phyloP scores from a whole-genome alignment of 1,140 invertebrate genomes.

The Drosophila punjabiensis region DNA sequence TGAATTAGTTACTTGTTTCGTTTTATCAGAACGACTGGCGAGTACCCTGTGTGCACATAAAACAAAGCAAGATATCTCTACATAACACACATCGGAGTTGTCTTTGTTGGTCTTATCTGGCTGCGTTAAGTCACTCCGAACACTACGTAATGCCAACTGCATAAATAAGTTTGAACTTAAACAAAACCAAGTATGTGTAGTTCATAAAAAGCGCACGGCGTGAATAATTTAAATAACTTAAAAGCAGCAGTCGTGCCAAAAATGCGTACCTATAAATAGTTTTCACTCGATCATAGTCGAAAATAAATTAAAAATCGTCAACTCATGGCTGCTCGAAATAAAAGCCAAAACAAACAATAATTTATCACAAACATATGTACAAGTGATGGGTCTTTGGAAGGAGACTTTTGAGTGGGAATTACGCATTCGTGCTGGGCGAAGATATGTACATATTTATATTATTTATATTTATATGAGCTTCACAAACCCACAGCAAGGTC shows the following conservation, averaged over 20 bases:
- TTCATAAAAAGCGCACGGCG: slow-evolving; percentile 2
- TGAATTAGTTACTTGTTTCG: background rate
- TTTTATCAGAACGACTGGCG: background rate
- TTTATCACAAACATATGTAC: slow-evolving; percentile 4
- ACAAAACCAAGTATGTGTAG: background rate
- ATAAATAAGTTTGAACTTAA: slow-evolving; percentile 7
- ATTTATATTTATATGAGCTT: slow-evolving; percentile 11
- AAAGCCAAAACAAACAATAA: slow-evolving; percentile 29
- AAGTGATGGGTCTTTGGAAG: background rate
- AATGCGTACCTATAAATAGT: slow-evolving; percentile 28
- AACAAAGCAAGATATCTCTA: background rate
- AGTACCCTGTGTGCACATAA: background rate
- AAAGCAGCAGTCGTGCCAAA: slow-evolving; percentile 20
- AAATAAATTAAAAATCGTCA: slow-evolving; percentile 37
- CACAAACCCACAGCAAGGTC: slow-evolving; percentile 3
- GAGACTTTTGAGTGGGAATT: slow-evolving; percentile 13
- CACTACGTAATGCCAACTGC: slow-evolving; percentile 6
- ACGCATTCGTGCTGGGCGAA: slow-evolving; percentile 15
- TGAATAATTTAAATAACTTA: slow-evolving; percentile 3
- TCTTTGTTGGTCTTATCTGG: slow-evolving; percentile 29
- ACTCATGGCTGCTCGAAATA: slow-evolving; percentile 27
- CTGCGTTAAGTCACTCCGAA: slow-evolving; percentile 9
- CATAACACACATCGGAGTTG: background rate
- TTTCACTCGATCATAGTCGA: slow-evolving; percentile 23
- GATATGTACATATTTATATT: background rate